Evolutionary conservation across 2,797 vertebrate genomes (phyloP), one percentile per base, ranked within the genome.

Genomic region (Enteromius anoplus): DNA sequence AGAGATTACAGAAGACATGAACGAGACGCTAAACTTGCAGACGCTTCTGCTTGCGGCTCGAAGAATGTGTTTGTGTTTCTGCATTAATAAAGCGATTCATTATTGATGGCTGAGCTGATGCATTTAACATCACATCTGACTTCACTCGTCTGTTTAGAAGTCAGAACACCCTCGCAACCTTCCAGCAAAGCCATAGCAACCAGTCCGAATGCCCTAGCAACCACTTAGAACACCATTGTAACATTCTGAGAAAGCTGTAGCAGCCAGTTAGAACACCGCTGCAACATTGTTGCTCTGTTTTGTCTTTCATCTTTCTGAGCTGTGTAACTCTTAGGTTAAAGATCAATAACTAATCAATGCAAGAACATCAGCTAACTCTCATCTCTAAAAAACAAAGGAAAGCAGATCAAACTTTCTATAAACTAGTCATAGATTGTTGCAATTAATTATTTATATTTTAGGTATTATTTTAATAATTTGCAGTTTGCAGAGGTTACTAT

Each of bases 81-180:
- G 66, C 66, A 69, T 37, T 70, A 70, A 70, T 19, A 71, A 4
- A 49, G 14, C 4, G 11, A 29, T 71, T 47, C 42, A 29, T 49
- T 71, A 49, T 49, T 29, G 26, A 71, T 71, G 69, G 15, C 45
- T 49, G 69, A 49, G 45, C 23, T 49, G 23, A 62, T 62, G 60
- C 60, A 62, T 62, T 62, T 62, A 62, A 29, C 23, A 62, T 62
- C 14, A 62, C 42, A 29, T 29, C 68, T 47, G 42, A 45, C 68
- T 69, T 15, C 12, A 26, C n/a, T 69, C 12, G 1, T 70, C 40
- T 45, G 40, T 71, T 71, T 70, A 47, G 42, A 47, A 23, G 23
- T 5, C 42, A n/a, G 65, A 68, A 14, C 34, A 68, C 34, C 34
- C 10, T 40, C 2, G 34, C 21, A 68, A 68, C 32, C n/a, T n/a